A percentile compares a stretch with the other conserved stretches of the same genome.
phyloP scores from a whole-genome alignment of 2,888 invertebrate genomes.

The Lasioglossum zephyrum region DNA sequence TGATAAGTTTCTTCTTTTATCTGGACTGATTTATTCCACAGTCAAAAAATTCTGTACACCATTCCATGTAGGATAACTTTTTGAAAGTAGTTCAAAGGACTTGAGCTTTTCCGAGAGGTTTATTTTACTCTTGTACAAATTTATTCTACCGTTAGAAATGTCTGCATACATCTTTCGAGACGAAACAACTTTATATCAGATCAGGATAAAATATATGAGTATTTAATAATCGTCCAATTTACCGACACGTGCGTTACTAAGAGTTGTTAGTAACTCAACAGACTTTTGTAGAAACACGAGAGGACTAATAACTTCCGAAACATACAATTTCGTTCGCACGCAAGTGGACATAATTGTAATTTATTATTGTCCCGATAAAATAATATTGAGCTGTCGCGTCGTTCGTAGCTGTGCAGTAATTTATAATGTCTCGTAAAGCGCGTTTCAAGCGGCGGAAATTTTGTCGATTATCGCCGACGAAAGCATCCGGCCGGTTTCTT shows the following conservation, averaged over 20 bases:
- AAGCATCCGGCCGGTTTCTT: constrained; percentile 32
- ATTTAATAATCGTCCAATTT: background rate
- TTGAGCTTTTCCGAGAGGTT: no score
- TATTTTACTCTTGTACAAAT: background rate
- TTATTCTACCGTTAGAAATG: background rate
- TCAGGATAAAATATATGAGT: background rate
- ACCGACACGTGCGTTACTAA: background rate
- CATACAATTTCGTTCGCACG: background rate
- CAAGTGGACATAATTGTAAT: background rate
- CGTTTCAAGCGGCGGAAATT: constrained; percentile 48
- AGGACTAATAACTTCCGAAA: background rate
- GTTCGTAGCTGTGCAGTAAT: constrained; percentile 19
- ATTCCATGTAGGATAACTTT: background rate
- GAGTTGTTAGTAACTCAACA: background rate
- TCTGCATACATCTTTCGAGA: background rate
- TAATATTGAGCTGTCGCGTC: constrained; percentile 22
- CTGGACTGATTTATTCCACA: background rate
- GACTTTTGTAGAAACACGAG: background rate
- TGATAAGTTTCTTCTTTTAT: background rate
- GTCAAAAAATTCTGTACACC: background rate
- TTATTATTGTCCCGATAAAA: background rate
- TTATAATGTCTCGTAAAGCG: background rate
- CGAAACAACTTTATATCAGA: background rate
- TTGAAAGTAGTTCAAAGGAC: no score
- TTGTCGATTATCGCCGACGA: constrained; percentile 46